These are phyloP conservation scores for Psilanteris sp. DNA, from an alignment of 1,140 invertebrate species.

Conservation along the genomic window DNA sequence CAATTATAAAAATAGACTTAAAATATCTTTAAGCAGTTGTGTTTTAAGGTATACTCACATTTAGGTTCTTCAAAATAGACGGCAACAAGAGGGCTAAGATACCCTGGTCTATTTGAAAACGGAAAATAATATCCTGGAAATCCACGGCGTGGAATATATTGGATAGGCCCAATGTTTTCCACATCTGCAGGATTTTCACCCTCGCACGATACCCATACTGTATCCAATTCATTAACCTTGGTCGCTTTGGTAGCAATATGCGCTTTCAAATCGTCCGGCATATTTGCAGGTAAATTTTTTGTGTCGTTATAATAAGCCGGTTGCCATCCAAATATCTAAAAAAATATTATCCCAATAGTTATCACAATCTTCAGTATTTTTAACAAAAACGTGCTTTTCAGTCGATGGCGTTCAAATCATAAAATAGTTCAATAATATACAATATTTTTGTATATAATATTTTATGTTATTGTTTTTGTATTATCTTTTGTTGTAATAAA, in stretches of 20 bases:
- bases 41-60: constrained; percentile 86
- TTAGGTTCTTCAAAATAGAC: constrained; percentile 91
- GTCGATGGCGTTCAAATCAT: no score
- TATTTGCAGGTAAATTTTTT: constrained; percentile 84
- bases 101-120: constrained; percentile 89
- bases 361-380: no score
- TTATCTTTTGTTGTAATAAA: no score
- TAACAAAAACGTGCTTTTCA: no score
- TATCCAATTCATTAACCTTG: constrained; percentile 81
- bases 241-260: constrained; percentile 82
- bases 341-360: no score
- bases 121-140: constrained; percentile 90
- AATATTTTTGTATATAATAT: no score
- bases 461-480: no score
- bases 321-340: constrained; percentile 89
- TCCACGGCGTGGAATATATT: constrained; percentile 88
- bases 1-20: neutral
- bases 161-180: constrained; percentile 92
- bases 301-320: constrained; percentile 88
- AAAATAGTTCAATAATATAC: no score
- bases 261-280: constrained; percentile 87
- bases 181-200: constrained; percentile 94
- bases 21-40: no score
- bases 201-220: constrained; percentile 92
- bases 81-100: constrained; percentile 93